Conservation (phyloP, 2,113 vertebrate genomes). For the Hippocampus barbouri region DNA sequence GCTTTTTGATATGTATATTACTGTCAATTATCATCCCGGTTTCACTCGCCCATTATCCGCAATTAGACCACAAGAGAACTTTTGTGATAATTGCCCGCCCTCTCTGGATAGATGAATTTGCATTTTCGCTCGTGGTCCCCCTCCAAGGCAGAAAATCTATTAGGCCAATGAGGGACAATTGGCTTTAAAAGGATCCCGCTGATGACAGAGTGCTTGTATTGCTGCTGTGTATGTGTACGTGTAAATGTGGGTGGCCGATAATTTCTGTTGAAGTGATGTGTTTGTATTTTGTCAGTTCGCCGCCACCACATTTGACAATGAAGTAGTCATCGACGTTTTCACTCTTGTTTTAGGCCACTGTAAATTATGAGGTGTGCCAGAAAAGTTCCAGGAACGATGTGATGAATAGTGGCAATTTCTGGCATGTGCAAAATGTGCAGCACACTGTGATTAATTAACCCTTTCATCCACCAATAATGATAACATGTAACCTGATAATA, state of each 20-base stretch:
- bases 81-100: conserved; percentile 65
- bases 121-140: conserved; percentile 62
- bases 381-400: too few species aligned
- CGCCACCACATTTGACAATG: too few species aligned
- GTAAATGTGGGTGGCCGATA: neutral
- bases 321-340: too few species aligned
- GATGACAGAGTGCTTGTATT: neutral
- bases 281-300: too few species aligned
- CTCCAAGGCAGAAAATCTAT: conserved; percentile 26
- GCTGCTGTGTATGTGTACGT: neutral
- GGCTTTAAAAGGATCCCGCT: conserved; percentile 35
- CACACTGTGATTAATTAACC: too few species aligned
- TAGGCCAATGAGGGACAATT: conserved; percentile 29
- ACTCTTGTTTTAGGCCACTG: too few species aligned
- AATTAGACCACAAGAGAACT: conserved; percentile 66
- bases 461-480: too few species aligned
- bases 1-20: conserved; percentile 65
- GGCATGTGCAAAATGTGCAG: too few species aligned
- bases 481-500: too few species aligned
- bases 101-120: conserved; percentile 65
- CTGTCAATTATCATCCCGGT: conserved; percentile 53
- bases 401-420: too few species aligned
- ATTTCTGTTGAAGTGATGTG: neutral
- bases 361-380: too few species aligned
- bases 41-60: conserved; percentile 61